Base-by-base conservation (phyloP, 2,113 vertebrate genomes). In the Mesembrinibis cayennensis region DNA sequence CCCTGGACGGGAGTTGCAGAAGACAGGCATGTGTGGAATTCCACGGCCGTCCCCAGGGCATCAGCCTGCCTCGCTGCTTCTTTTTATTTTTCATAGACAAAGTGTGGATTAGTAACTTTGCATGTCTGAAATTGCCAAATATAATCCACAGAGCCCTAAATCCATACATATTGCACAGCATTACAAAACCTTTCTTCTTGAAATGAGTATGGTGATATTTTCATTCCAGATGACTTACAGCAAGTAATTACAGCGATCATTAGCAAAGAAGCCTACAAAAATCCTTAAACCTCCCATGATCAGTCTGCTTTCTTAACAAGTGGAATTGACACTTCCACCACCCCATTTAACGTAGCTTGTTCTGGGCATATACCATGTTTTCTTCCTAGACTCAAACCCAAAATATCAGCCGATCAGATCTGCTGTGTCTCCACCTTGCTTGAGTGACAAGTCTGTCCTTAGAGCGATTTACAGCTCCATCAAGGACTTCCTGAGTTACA, bases 191-290 rank as follows among this genome's bases (percentile, higher is more conserved):
- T 85, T 89, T 83, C 82, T 92, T 89, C 52, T 93, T 82, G 70
- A 87, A 86, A 70, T 40, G 21, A 77, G 38, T 52, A 56, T 15
- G 6, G 7, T 70, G 42, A 44, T 77, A 53, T 91, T 94, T 96
- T 96, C 91, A 93, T 95, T 96, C 79, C 71, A 67, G 63, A 93
- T 77, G 84, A 94, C 32, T 95, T 95, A 90, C 56, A 91, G 81
- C 21, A 87, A 95, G 78, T 90, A 93, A 95, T 96, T 95, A 94
- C 93, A 90, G 82, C 66, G 84, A 90, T 93, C 74, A 91, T 93
- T 93, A 93, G 50, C 84, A 90, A 74, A 95, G 77, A 95, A 65
- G 59, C 55, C 55, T 77, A 80, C 70, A 87, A 91, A 96, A 96
- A 62, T 55, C 71, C 82, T 82, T 91, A 95, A 93, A 87, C 67